Percentiles rank a stretch among this genome's conserved stretches.
Evolutionary conservation across 2,888 invertebrate species (phyloP).

Genomic region (Chymomyza amoena): DNA sequence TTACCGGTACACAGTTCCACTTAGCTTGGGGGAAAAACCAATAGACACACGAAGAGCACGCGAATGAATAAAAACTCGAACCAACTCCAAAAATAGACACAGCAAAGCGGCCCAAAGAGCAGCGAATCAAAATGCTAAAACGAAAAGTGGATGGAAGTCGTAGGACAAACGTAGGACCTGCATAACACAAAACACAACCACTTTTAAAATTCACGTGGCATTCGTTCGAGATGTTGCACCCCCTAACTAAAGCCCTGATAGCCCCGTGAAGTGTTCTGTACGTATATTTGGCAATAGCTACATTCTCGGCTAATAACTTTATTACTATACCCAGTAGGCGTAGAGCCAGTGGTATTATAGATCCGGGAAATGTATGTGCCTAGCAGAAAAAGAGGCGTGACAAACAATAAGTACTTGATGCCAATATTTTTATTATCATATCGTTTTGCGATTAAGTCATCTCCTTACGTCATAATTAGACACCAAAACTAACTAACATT

Average conservation of each 20-base stretch:
- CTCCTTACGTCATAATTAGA: no score
- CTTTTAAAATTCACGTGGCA: neutral
- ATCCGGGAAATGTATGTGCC: no score
- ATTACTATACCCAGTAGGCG: no score
- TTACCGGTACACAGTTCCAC: conserved; percentile 7
- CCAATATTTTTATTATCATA: no score
- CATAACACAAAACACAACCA: neutral
- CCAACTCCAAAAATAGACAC: conserved; percentile 64
- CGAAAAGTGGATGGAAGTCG: neutral
- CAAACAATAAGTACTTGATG: no score
- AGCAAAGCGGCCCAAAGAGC: conserved; percentile 44
- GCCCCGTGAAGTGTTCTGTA: no score
- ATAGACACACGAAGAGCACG: neutral
- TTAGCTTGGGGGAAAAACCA: neutral
- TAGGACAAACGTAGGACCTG: neutral
- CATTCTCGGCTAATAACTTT: no score
- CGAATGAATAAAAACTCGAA: conserved; percentile 29
- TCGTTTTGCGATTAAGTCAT: no score
- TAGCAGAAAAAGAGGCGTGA: no score
- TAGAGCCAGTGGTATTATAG: no score
- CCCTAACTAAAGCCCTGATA: neutral
- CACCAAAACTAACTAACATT: no score
- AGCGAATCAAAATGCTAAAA: conserved; percentile 42
- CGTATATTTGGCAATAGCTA: no score
- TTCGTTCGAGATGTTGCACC: neutral